These are phyloP conservation scores for Streblospio benedicti DNA, from an alignment of 1,140 invertebrate species.

Conservation along the genomic window DNA sequence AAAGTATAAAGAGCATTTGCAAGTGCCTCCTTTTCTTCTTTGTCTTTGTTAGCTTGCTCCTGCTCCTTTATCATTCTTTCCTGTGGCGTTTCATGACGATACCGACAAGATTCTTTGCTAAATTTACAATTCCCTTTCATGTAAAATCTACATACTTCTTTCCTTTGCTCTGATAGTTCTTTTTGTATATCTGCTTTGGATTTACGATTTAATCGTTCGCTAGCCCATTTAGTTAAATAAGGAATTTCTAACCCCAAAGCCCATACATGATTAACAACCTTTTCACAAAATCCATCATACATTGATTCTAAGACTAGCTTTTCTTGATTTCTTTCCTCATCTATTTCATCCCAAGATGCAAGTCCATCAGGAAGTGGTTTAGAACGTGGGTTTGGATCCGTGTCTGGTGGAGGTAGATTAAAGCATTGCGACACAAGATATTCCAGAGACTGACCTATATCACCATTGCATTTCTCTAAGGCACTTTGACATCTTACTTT, in stretches of 20 bases:
- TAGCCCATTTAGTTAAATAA: constrained; percentile 21
- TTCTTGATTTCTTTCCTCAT: constrained; percentile 33
- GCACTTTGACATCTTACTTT: constrained; percentile 31
- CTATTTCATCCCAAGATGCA: constrained; percentile 24
- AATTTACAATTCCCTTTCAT: constrained; percentile 24
- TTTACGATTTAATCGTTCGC: constrained; percentile 6
- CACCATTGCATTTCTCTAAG: constrained; percentile 32
- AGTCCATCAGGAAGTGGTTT: not conserved
- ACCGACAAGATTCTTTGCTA: not conserved
- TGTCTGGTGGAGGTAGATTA: constrained; percentile 7
- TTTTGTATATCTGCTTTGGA: constrained; percentile 3
- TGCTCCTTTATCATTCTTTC: constrained; percentile 8
- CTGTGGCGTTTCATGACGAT: constrained; percentile 9
- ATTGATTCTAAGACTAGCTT: constrained; percentile 37
- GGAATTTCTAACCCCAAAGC: constrained; percentile 28
- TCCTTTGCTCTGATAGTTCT: constrained; percentile 4
- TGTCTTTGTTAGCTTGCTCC: constrained; percentile 18
- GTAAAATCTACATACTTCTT: constrained; percentile 33
- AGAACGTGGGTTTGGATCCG: not conserved
- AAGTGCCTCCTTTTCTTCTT: constrained; percentile 1
- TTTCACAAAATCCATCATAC: constrained; percentile 35
- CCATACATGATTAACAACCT: constrained; percentile 33
- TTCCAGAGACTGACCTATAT: constrained; percentile 34
- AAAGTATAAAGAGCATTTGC: constrained; percentile 24
- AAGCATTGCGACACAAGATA: constrained; percentile 33